Evolutionary conservation across 1,140 invertebrate genomes (phyloP).

Genomic region (Drosophila repleta): DNA sequence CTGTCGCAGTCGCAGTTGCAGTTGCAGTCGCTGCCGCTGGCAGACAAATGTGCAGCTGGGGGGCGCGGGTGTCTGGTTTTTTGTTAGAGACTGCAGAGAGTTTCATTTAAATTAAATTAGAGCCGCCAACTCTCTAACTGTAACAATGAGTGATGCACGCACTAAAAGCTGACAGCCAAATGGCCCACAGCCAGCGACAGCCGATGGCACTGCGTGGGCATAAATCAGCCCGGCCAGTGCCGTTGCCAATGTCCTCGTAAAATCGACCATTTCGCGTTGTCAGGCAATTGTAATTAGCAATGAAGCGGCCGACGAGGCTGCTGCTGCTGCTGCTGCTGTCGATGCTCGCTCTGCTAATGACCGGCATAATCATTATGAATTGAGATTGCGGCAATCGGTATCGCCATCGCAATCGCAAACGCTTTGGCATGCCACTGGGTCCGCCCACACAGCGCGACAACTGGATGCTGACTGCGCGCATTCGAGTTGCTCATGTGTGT

Average conservation of each 20-base stretch:
- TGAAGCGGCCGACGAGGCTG: constrained; percentile 9
- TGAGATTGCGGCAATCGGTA: constrained; percentile 57
- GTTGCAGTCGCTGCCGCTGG: constrained; percentile 44
- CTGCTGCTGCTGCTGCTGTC: constrained; percentile 2
- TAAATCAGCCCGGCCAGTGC: constrained; percentile 55
- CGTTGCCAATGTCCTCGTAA: constrained; percentile 50
- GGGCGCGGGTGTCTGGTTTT: constrained; percentile 51
- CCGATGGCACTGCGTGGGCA: constrained; percentile 52
- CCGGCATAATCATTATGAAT: constrained; percentile 65
- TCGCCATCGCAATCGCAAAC: constrained; percentile 12
- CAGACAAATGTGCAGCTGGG: constrained; percentile 62
- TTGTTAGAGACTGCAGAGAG: constrained; percentile 26
- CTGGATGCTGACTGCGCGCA: background rate
- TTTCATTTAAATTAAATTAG: constrained; percentile 82
- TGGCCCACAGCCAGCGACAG: constrained; percentile 36
- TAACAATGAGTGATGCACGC: constrained; percentile 81
- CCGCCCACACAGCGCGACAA: constrained; percentile 54
- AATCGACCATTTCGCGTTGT: constrained; percentile 24
- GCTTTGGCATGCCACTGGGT: constrained; percentile 18
- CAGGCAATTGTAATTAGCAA: constrained; percentile 67
- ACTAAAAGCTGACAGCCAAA: constrained; percentile 70
- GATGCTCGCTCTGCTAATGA: constrained; percentile 40
- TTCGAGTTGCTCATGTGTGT: background rate
- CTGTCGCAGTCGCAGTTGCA: background rate
- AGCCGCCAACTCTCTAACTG: constrained; percentile 77